Percentiles rank a stretch among this genome's conserved stretches.
These are phyloP conservation scores for Drosophila kuntzei DNA, from an alignment of 2,888 invertebrate species.

Conservation along the genomic window DNA sequence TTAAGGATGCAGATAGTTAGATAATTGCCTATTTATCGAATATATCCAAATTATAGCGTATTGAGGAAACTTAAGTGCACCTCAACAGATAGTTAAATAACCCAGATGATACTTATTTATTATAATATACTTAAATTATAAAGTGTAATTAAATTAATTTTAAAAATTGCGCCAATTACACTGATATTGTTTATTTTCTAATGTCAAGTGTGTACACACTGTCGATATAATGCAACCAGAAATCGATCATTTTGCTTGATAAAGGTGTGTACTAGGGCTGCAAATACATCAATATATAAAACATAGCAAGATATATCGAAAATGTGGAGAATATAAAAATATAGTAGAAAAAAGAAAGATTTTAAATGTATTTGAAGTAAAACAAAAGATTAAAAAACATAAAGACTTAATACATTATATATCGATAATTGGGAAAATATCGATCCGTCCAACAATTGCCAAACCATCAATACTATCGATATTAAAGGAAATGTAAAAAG, in stretches of 20 bases:
- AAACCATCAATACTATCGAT: no score
- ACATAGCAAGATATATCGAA: no score
- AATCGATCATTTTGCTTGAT: neutral
- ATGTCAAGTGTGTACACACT: neutral
- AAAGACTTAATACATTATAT: no score
- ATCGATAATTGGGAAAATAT: no score
- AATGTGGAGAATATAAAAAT: no score
- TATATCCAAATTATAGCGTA: neutral
- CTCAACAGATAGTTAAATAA: neutral
- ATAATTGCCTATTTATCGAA: no score
- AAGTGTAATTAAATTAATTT: neutral
- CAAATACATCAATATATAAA: no score
- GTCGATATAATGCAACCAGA: neutral
- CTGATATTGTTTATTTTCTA: neutral
- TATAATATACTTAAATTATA: neutral
- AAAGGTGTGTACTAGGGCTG: neutral
- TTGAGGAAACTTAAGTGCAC: neutral
- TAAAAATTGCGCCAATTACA: neutral
- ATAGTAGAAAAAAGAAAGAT: no score
- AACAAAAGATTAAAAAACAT: no score
- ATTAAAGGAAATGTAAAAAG: no score
- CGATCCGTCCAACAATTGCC: no score
- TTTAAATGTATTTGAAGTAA: no score
- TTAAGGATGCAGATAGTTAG: constrained; percentile 11
- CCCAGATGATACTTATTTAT: neutral